Base-by-base conservation (phyloP, 2,797 vertebrate species). In the Australoheros facetus region DNA sequence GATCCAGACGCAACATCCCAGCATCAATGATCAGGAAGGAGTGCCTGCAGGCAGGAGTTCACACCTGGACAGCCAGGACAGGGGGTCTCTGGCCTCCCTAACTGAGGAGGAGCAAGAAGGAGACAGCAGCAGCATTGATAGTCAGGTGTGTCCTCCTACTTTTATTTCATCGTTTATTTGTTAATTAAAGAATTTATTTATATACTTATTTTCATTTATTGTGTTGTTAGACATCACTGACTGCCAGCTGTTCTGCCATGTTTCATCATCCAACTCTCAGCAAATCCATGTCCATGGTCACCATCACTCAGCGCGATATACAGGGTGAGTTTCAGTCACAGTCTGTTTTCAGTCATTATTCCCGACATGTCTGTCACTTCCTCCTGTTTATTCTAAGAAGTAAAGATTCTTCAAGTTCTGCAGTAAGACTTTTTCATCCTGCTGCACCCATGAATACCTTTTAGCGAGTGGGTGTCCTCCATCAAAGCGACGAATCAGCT, bases 221-320 rank as follows among this genome's bases (percentile, higher is more conserved):
- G 64, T 51, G 17, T n/a, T 12, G 17, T 51, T 69, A 69, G 64
- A 69, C 42, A 45, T 88, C 94, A 0, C 92, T 91, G 88, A 94
- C 93, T 75, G 94, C 94, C 89, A 93, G 89, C 89, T 95, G 95
- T 85, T 93, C 93, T 56, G 28, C 83, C 56, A 91, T 95, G 80
- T 93, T 95, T 16, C 95, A 96, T 87, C 95, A 85, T 28, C 83
- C 81, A 56, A 73, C 94, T 3, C 91, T 98, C 93, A 97, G 96
- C 84, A 98, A 98, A 88, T 98, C 97, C 28, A 87, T 97, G 91
- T 98, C 97, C 10, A 94, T 98, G 87, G 94, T 96, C 77, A 89
- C 97, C 75, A 97, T 98, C 91, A 95, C 91, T 89, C 96, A 97
- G 42, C 93, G 94, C 17, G 95, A 95, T 48, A 78, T 95, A n/a